A percentile compares a stretch with the other conserved stretches of the same genome.
These are phyloP conservation scores for Drosophila bipectinata DNA, from an alignment of 1,140 invertebrate genomes.

Conservation along the genomic window DNA sequence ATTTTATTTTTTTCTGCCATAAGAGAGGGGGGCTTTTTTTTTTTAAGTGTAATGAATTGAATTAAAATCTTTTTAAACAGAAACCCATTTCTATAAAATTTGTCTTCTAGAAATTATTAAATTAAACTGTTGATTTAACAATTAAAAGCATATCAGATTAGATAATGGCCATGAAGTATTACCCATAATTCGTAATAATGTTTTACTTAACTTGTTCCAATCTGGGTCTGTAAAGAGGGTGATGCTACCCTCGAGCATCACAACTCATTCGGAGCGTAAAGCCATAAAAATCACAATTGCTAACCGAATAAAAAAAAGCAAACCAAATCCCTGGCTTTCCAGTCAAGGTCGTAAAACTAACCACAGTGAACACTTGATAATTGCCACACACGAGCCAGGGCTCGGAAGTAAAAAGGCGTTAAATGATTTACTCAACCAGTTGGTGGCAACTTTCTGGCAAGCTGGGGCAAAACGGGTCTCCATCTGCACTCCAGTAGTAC, in stretches of 20 bases:
- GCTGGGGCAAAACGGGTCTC: neutral
- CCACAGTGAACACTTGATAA: constrained; percentile 56
- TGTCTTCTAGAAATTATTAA: neutral
- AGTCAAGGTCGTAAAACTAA: constrained; percentile 41
- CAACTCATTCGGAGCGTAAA: constrained; percentile 1
- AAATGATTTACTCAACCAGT: constrained; percentile 78
- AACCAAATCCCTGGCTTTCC: constrained; percentile 22
- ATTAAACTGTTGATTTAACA: neutral
- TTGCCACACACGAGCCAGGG: constrained; percentile 19
- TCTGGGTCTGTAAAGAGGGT: constrained; percentile 1
- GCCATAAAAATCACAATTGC: constrained; percentile 22
- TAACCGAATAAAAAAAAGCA: neutral
- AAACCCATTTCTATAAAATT: neutral
- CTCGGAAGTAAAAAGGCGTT: constrained; percentile 66
- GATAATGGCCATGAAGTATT: neutral
- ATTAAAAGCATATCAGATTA: neutral
- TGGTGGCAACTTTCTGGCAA: constrained; percentile 25
- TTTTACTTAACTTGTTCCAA: constrained; percentile 11
- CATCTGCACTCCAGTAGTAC: neutral
- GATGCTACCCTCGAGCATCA: constrained; percentile 3
- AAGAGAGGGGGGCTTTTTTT: constrained; percentile 10
- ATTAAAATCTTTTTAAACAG: constrained; percentile 38
- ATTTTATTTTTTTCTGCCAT: neutral
- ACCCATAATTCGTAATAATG: neutral
- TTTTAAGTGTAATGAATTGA: constrained; percentile 50